Base-by-base conservation (phyloP, 2,888 invertebrate species). In the Lepidocyrtoides sp. region DNA sequence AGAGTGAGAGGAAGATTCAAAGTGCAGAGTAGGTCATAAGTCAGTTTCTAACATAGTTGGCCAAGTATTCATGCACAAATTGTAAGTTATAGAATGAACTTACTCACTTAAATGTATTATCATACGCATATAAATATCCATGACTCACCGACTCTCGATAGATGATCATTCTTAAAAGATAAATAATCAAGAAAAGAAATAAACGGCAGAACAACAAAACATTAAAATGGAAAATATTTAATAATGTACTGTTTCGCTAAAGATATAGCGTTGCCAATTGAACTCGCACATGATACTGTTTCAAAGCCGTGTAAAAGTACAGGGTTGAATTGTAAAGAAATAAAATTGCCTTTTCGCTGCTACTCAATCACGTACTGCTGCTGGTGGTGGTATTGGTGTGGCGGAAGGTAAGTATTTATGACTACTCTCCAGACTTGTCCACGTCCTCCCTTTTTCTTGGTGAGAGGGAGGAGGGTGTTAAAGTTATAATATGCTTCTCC, bases 401-500 rank as follows among this genome's bases (percentile, higher is more conserved):
- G 48, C 12, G 12, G 12, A 48, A 29, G 14, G 29, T 29, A 2
- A 20, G 29, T 63, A 63, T 63, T 63, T 63, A 26, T 29, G 63
- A 63, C 23, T 63, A 29, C n/a, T 26, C 23, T 0, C 2, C 26
- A 69, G 12, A 72, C 72, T 26, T 1, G 17, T 29, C 14, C 12
- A 14, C 23, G 2, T 48, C 17, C 20, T 32, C n/a, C 48, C 32
- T 36, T 75, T 8, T 41, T 20, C 26, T 54, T 57, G 17, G 41
- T 44, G 36, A 26, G n/a, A 82, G 2, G 20, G 54, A 14, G 7
- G 7, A 63, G 60, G 66, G 26, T 29, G 79, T 36, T 14, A 14
- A 72, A 41, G 44, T 57, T 32, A 75, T 93, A 94, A 94, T 94
- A 93, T 94, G 94, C 93, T 94, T 93, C 94, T 93, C 93, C 92